A percentile compares a stretch with the other conserved stretches of the same genome.
Evolutionary conservation across 2,113 vertebrate species (phyloP).

Genomic region (Danionella cerebrum): DNA sequence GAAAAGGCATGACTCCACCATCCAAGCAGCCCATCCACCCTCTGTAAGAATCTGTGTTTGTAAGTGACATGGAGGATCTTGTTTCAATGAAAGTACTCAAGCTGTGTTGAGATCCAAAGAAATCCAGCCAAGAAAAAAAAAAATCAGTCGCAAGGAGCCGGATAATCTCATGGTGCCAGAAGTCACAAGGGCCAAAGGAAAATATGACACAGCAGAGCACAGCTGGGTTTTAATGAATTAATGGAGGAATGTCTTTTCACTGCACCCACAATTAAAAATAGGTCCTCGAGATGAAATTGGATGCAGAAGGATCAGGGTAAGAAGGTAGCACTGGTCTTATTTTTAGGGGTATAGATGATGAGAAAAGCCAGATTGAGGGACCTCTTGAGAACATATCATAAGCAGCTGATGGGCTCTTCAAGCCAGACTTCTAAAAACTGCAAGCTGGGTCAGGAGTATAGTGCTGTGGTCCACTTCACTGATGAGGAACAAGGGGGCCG

Average conservation of each 20-base stretch:
- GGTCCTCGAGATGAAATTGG: conserved; percentile 53
- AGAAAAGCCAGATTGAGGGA: conserved; percentile 16
- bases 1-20: conserved; percentile 37
- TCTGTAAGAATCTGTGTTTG: conserved; percentile 32
- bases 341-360: conserved; percentile 53
- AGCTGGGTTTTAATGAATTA: conserved; percentile 56
- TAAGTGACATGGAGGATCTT: conserved; percentile 41
- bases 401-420: conserved; percentile 14
- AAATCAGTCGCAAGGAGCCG: conserved; percentile 16
- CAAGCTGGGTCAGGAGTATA: conserved; percentile 6
- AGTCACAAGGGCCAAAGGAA: conserved; percentile 28
- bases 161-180: neutral
- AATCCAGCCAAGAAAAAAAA: conserved; percentile 20
- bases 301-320: conserved; percentile 53
- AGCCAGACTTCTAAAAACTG: conserved; percentile 17
- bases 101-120: conserved; percentile 44
- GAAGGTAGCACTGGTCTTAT: conserved; percentile 52
- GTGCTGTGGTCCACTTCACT: conserved; percentile 12
- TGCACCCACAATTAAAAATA: conserved; percentile 56
- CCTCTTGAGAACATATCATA: conserved; percentile 4
- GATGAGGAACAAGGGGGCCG: neutral
- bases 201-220: conserved; percentile 33
- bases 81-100: conserved; percentile 57
- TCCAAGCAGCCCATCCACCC: conserved; percentile 7
- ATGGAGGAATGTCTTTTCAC: conserved; percentile 48